phyloP scores from a whole-genome alignment of 2,797 vertebrate genomes.

The Leontocebus nigricollis region DNA sequence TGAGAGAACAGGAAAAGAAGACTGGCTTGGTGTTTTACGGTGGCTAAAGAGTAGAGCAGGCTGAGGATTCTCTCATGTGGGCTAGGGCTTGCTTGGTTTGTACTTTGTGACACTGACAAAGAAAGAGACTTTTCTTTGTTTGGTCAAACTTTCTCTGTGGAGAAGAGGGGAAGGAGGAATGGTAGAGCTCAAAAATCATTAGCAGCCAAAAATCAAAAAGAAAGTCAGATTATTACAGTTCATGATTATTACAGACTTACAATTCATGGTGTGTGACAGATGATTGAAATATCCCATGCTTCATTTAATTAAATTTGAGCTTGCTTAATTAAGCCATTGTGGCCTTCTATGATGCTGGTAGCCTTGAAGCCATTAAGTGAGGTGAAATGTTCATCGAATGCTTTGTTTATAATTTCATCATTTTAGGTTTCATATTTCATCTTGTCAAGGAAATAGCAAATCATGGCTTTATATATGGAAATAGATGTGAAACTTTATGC shows the following conservation, averaged over 20 bases:
- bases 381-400: neutral
- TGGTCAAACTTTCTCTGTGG: neutral
- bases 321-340: neutral
- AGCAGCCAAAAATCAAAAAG: neutral
- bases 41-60: accelerated
- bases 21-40: neutral
- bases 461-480: neutral
- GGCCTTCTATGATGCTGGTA: neutral
- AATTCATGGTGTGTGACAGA: neutral
- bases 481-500: neutral
- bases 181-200: neutral
- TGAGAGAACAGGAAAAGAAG: neutral
- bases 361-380: neutral
- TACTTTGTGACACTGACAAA: neutral
- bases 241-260: neutral
- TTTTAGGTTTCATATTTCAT: neutral
- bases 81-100: neutral
- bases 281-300: neutral
- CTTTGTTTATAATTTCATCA: neutral
- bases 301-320: neutral
- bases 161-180: neutral
- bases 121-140: neutral
- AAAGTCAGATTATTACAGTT: neutral
- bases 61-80: neutral
- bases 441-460: neutral